phyloP scores from a whole-genome alignment of 2,888 invertebrate genomes.

The Drosophila yooni region DNA sequence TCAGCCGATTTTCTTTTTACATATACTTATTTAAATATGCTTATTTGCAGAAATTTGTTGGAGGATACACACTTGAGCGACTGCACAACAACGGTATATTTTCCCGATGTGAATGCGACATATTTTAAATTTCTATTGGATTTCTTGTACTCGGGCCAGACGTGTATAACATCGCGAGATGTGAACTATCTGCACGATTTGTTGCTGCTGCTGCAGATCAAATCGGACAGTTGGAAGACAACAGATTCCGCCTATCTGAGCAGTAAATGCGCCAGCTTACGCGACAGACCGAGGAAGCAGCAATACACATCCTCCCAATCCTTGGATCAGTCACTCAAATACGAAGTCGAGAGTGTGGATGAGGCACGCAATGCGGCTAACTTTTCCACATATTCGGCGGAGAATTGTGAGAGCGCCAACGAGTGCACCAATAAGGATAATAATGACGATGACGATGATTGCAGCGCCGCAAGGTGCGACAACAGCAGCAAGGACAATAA shows the following conservation, averaged over 20 bases:
- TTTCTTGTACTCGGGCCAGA: constrained; percentile 94
- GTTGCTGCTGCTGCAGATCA: constrained; percentile 93
- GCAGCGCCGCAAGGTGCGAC: constrained; percentile 15
- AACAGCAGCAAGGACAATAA: constrained; percentile 61
- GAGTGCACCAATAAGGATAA: constrained; percentile 81
- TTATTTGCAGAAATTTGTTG: constrained; percentile 87
- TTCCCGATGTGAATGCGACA: constrained; percentile 92
- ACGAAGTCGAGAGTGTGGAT: constrained; percentile 70
- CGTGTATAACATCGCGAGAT: constrained; percentile 87
- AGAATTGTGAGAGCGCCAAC: constrained; percentile 82
- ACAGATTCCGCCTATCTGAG: constrained; percentile 84
- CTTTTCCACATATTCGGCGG: constrained; percentile 58
- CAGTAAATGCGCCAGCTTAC: constrained; percentile 67
- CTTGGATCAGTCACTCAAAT: constrained; percentile 67
- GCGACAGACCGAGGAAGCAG: constrained; percentile 61
- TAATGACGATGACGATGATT: constrained; percentile 47
- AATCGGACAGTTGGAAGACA: constrained; percentile 91
- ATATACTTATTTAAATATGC: not conserved
- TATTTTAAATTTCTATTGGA: constrained; percentile 93
- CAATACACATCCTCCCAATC: constrained; percentile 65
- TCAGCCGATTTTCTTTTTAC: not conserved
- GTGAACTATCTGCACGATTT: constrained; percentile 93
- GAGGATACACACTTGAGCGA: constrained; percentile 90
- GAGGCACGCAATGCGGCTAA: constrained; percentile 54
- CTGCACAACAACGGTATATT: constrained; percentile 91